A percentile compares a stretch with the other conserved stretches of the same genome.
phyloP scores from a whole-genome alignment of 2,888 invertebrate species.

The Conops quadrifasciatus region DNA sequence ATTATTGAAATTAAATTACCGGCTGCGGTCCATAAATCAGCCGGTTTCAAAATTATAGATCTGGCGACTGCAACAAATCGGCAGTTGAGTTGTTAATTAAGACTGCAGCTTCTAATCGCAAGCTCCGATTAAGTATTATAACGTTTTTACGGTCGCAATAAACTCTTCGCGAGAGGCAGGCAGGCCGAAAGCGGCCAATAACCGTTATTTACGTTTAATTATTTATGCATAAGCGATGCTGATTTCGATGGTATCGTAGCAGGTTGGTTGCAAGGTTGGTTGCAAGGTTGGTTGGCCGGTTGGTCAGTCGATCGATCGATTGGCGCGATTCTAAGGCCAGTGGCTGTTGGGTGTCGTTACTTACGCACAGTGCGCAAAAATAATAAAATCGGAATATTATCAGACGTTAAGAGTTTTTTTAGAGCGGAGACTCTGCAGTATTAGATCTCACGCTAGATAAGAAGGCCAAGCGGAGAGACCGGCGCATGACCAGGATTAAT shows the following conservation, averaged over 20 bases:
- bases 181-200: constrained; percentile 3
- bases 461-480: too few relatives aligned
- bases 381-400: background rate
- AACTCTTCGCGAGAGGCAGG: background rate
- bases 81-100: constrained; percentile 20
- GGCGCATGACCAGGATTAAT: constrained; percentile 27
- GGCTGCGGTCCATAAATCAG: constrained; percentile 2
- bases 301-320: too few relatives aligned
- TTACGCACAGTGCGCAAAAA: background rate
- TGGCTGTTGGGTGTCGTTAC: too few relatives aligned
- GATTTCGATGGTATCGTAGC: background rate
- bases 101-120: constrained; percentile 10
- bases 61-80: background rate
- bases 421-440: background rate
- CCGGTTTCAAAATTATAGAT: background rate
- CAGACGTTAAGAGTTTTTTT: background rate
- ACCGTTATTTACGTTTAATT: constrained; percentile 34
- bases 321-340: too few relatives aligned
- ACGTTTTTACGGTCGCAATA: background rate
- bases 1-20: constrained; percentile 22
- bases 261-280: background rate
- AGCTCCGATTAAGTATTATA: constrained; percentile 17
- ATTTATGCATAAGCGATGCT: constrained; percentile 17
- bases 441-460: constrained; percentile 15
- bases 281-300: background rate